These are phyloP conservation scores for Notolepis coatsorum DNA, from an alignment of 2,797 vertebrate genomes.

Conservation along the genomic window DNA sequence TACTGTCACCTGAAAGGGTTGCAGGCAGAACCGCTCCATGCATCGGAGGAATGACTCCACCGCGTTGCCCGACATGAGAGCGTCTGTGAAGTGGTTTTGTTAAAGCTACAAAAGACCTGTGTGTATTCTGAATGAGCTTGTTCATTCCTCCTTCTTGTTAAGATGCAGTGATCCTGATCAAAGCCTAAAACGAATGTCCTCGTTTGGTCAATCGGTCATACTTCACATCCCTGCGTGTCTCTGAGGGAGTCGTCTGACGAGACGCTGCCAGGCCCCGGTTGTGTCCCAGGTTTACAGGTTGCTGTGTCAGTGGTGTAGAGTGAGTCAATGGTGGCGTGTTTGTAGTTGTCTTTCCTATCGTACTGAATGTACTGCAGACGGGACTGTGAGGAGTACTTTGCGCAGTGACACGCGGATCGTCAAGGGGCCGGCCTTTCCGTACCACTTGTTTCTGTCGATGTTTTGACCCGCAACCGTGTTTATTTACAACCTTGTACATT, in stretches of 20 bases:
- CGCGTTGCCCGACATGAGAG: not conserved
- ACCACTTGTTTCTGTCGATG: constrained; percentile 29
- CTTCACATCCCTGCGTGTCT: constrained; percentile 20
- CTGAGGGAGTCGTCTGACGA: constrained; percentile 19
- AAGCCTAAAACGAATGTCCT: too few relatives aligned
- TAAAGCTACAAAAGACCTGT: too few relatives aligned
- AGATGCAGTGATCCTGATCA: too few relatives aligned
- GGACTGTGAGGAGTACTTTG: constrained; percentile 9
- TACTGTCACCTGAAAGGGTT: too few relatives aligned
- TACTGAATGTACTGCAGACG: constrained; percentile 48
- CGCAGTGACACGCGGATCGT: not conserved
- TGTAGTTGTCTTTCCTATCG: constrained; percentile 32
- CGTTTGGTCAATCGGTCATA: too few relatives aligned
- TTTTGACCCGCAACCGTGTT: constrained; percentile 19
- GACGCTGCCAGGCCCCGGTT: constrained; percentile 22
- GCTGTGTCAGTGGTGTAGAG: constrained; percentile 48
- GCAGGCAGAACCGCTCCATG: not conserved
- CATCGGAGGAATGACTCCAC: not conserved
- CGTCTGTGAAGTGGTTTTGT: too few relatives aligned
- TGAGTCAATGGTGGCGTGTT: constrained; percentile 40
- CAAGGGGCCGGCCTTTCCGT: constrained; percentile 1
- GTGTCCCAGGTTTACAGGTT: constrained; percentile 63
- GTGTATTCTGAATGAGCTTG: too few relatives aligned
- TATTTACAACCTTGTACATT: not conserved
- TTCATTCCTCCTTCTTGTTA: too few relatives aligned